Conservation (phyloP, 2,888 invertebrate species). For the Linyphia triangularis region DNA sequence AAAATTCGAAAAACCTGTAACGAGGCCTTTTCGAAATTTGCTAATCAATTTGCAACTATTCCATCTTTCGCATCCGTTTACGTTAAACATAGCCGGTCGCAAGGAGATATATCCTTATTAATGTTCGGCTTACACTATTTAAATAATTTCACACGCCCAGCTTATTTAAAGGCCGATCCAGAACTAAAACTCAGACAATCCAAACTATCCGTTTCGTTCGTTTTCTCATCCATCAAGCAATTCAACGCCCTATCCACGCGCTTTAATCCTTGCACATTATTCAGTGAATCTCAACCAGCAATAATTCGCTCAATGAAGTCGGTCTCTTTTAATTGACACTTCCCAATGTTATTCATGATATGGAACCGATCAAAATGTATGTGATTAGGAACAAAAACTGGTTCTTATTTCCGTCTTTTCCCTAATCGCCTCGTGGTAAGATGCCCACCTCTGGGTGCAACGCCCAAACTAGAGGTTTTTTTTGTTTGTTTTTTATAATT, state of each 20-base stretch:
- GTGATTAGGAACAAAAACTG: constrained; percentile 46
- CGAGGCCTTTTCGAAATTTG: too few species aligned
- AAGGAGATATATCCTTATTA: too few species aligned
- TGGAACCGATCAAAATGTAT: constrained; percentile 12
- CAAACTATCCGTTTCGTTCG: background rate
- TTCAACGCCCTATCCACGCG: background rate
- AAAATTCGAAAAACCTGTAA: too few species aligned
- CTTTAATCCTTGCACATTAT: background rate
- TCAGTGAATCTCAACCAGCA: background rate
- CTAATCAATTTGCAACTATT: too few species aligned
- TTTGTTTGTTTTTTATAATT: background rate
- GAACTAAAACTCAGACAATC: background rate
- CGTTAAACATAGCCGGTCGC: too few species aligned
- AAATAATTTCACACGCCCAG: background rate
- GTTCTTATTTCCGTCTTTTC: constrained; percentile 37
- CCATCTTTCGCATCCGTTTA: too few species aligned
- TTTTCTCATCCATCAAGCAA: background rate
- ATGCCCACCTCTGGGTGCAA: constrained; percentile 47
- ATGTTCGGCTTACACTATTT: too few species aligned
- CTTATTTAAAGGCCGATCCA: background rate
- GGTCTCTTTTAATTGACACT: constrained; percentile 11
- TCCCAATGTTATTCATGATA: background rate
- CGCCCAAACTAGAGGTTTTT: constrained; percentile 42
- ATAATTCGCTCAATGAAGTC: constrained; percentile 3
- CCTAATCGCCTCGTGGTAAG: constrained; percentile 13